Conservation (phyloP, 1,140 invertebrate species). For the Chrysopa pallens region DNA sequence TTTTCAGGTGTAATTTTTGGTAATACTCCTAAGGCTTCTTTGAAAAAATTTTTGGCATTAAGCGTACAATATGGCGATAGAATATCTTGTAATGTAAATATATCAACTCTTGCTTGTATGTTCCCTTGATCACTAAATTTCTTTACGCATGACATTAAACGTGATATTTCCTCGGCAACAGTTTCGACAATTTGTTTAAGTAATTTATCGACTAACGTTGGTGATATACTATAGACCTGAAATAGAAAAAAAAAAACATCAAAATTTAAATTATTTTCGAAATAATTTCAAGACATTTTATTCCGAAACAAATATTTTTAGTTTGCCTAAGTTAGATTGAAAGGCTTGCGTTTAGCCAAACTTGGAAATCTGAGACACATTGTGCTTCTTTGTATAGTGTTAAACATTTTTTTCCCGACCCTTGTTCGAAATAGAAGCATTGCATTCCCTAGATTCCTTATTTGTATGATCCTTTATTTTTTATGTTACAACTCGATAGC, state of each 20-base stretch:
- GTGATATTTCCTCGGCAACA: slow-evolving; percentile 75
- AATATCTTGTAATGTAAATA: slow-evolving; percentile 34
- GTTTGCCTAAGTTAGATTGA: too few species aligned
- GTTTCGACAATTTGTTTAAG: slow-evolving; percentile 76
- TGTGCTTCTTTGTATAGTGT: too few species aligned
- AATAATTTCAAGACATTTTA: not conserved
- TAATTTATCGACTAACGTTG: slow-evolving; percentile 52
- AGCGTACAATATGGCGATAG: slow-evolving; percentile 29
- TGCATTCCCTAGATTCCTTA: too few species aligned
- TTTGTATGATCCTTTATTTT: too few species aligned
- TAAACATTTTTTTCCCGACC: too few species aligned
- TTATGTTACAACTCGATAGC: too few species aligned
- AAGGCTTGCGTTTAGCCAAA: too few species aligned
- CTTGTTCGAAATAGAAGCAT: too few species aligned
- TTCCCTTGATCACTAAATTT: slow-evolving; percentile 46
- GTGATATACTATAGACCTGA: slow-evolving; percentile 63
- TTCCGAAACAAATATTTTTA: too few species aligned
- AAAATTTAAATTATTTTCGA: not conserved
- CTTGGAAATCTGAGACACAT: too few species aligned
- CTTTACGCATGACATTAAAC: slow-evolving; percentile 64
- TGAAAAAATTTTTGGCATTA: slow-evolving; percentile 34
- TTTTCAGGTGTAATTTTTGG: slow-evolving; percentile 29
- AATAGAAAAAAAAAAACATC: slow-evolving; percentile 6
- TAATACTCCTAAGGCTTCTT: slow-evolving; percentile 38
- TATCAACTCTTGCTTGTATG: slow-evolving; percentile 46